Evolutionary conservation across 1,140 invertebrate genomes (phyloP).

Genomic region (Drosophila insularis): DNA sequence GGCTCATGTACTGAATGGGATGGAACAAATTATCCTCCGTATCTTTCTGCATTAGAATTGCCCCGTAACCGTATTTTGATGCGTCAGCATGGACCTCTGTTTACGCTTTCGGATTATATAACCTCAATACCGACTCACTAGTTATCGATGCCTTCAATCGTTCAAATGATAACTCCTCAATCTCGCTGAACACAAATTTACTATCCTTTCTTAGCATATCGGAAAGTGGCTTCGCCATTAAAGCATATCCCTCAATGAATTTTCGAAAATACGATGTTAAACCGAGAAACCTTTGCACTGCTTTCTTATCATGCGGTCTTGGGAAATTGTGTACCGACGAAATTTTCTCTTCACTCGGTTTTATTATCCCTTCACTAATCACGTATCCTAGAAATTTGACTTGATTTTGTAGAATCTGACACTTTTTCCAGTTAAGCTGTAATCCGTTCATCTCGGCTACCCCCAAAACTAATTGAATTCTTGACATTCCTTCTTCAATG

Average conservation of each 20-base stretch:
- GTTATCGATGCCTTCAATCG: too few relatives aligned
- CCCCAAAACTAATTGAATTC: too few relatives aligned
- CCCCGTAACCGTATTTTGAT: too few relatives aligned
- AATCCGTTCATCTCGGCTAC: too few relatives aligned
- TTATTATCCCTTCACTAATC: background rate
- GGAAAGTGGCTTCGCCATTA: too few relatives aligned
- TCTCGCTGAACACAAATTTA: background rate
- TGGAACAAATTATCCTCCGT: too few relatives aligned
- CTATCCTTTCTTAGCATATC: background rate
- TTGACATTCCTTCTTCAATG: too few relatives aligned
- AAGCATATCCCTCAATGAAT: constrained; percentile 12
- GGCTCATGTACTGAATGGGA: constrained; percentile 26
- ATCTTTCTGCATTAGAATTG: too few relatives aligned
- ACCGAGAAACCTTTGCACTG: background rate
- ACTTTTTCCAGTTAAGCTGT: background rate
- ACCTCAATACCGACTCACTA: too few relatives aligned
- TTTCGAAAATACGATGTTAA: background rate
- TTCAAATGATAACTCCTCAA: too few relatives aligned
- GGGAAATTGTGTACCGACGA: background rate
- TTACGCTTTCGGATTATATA: too few relatives aligned
- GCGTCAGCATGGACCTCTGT: too few relatives aligned
- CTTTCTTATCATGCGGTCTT: background rate
- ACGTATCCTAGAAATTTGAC: background rate
- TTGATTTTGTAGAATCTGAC: constrained; percentile 1
- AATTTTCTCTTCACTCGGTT: background rate